Evolutionary conservation across 1,140 invertebrate species (phyloP), one percentile per base, ranked within the genome.

Genomic region (Drosophila busckii): DNA sequence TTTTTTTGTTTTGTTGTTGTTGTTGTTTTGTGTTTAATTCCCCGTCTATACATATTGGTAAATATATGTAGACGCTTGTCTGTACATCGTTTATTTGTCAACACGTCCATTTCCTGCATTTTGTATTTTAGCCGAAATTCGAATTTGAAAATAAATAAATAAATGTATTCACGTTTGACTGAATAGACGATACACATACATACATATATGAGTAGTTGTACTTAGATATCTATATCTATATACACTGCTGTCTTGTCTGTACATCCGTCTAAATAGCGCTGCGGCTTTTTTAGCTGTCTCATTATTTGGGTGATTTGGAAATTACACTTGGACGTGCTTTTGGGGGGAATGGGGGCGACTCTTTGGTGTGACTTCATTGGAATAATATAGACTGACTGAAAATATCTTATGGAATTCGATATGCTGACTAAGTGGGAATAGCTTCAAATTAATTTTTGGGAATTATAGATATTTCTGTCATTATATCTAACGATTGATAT

Each of bases 21-120:
- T n/a, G n/a, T n/a, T n/a, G n/a, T n/a, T n/a, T 73, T 56, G 75
- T 82, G 68, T 73, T 82, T 80, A 80, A 80, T 80, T 82, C 73
- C 41, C 69, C 66, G 75, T 42, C n/a, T 42, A 62, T 52, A 60
- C 37, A 31, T 20, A 46, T 46, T 19, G 34, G 34, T 48, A 56
- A 40, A 78, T 67, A 70, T 16, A 31, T 35, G 20, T 49, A 46
- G 20, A 66, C 53, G 41, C 37, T 50, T 62, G 49, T 63, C 55
- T 31, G 68, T 45, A 76, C 69, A 64, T 80, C 63, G 58, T 78
- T 82, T 80, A 80, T 80, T 80, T 80, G 73, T 80, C 75, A 80
- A 80, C 73, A 82, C 73, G 69, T 82, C 69, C 75, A 76, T 82
- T 82, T 82, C 75, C 75, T 83, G 75, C 70, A 83, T 83, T 75